These are phyloP conservation scores for Erinaceus europaeus DNA, from an alignment of 2,113 vertebrate species.

Conservation along the genomic window DNA sequence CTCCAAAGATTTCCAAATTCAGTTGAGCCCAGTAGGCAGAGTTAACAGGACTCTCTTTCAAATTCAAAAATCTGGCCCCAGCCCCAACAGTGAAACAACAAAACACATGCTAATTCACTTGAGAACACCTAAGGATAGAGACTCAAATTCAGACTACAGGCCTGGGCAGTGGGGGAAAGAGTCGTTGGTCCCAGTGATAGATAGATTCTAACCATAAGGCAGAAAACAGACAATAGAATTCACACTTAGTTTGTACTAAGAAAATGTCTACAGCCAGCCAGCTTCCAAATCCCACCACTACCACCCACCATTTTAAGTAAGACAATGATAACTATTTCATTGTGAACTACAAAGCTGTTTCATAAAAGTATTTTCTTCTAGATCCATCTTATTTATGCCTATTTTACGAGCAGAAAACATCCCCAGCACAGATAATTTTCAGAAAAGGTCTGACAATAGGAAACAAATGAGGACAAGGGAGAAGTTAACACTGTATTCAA, in stretches of 20 bases:
- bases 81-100: constrained; percentile 66
- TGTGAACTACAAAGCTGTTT: constrained; percentile 45
- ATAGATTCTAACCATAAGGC: constrained; percentile 34
- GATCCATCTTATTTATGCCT: neutral
- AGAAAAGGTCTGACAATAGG: constrained; percentile 6
- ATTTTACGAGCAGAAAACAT: neutral
- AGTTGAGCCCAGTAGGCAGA: constrained; percentile 39
- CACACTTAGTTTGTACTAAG: constrained; percentile 40
- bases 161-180: neutral
- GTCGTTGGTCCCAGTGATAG: constrained; percentile 26
- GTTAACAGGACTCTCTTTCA: constrained; percentile 66
- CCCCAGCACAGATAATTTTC: neutral
- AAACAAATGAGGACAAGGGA: neutral
- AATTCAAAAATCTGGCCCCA: constrained; percentile 58
- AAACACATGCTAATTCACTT: constrained; percentile 65
- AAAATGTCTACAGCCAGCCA: constrained; percentile 38
- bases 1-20: constrained; percentile 65
- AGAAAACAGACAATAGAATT: constrained; percentile 49
- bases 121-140: constrained; percentile 55
- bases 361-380: constrained; percentile 9
- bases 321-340: constrained; percentile 67
- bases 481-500: neutral
- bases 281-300: neutral
- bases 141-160: constrained; percentile 68
- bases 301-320: constrained; percentile 29